These are phyloP conservation scores for Cotesia chilonis DNA, from an alignment of 1,140 invertebrate genomes.

Conservation along the genomic window DNA sequence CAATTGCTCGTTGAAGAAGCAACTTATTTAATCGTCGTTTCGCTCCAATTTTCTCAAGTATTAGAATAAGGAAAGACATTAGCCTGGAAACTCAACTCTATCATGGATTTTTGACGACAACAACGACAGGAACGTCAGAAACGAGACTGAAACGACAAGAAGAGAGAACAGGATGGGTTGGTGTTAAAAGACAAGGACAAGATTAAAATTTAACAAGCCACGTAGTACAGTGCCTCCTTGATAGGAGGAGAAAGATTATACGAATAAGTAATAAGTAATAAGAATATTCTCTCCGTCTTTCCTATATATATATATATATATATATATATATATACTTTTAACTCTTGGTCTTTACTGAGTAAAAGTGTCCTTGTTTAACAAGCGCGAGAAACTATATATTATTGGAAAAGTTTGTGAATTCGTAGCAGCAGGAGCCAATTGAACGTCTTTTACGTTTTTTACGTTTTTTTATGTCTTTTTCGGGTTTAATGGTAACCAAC, in stretches of 20 bases:
- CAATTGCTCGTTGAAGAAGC: constrained; percentile 15
- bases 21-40: constrained; percentile 33
- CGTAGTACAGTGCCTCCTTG: background rate
- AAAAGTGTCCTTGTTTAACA: background rate
- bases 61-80: constrained; percentile 29
- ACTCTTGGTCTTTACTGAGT: background rate
- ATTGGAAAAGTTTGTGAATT: constrained; percentile 24
- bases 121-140: no score
- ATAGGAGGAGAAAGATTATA: constrained; percentile 10
- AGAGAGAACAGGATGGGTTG: constrained; percentile 19
- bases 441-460: background rate
- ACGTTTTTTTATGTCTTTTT: no score
- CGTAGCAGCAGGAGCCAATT: constrained; percentile 18
- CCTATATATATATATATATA: no score
- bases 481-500: no score
- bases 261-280: constrained; percentile 31
- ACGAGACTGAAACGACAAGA: no score
- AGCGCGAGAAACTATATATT: background rate
- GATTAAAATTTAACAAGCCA: constrained; percentile 27
- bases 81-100: constrained; percentile 18
- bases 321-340: no score
- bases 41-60: constrained; percentile 28
- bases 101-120: constrained; percentile 30
- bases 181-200: constrained; percentile 25
- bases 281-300: constrained; percentile 14